Percentiles rank a stretch among this genome's conserved stretches.
Evolutionary conservation across 2,797 vertebrate genomes (phyloP).

Genomic region (Nyctibius grandis): DNA sequence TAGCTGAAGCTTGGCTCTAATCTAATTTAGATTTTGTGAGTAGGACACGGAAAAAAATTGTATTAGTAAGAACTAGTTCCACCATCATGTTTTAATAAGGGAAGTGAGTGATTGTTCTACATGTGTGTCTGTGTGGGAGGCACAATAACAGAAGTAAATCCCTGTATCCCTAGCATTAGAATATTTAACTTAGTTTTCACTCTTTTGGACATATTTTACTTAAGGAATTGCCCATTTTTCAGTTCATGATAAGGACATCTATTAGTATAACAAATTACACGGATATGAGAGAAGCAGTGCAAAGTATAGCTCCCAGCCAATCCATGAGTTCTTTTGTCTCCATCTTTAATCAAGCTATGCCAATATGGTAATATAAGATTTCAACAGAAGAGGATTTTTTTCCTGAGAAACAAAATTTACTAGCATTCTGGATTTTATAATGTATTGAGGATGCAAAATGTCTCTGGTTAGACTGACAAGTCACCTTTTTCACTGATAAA

Average conservation of each 20-base stretch:
- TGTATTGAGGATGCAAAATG: neutral
- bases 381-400: neutral
- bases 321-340: neutral
- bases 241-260: neutral
- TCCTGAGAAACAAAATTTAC: neutral
- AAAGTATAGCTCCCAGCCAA: neutral
- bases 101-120: neutral
- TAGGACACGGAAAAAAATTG: neutral
- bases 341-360: neutral
- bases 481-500: neutral
- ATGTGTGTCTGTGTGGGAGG: neutral
- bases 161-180: neutral
- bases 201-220: neutral
- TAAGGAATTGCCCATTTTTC: neutral
- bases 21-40: constrained; percentile 20
- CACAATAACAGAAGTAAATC: neutral
- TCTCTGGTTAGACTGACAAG: neutral
- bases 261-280: neutral
- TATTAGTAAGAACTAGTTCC: neutral
- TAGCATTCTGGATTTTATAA: neutral
- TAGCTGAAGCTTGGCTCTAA: neutral
- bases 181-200: neutral
- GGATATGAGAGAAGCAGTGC: neutral
- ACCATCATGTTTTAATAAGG: constrained; percentile 19
- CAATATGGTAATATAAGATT: neutral